Evolutionary conservation across 2,113 vertebrate genomes (phyloP).

Genomic region (Dunckerocampus dactyliophorus): DNA sequence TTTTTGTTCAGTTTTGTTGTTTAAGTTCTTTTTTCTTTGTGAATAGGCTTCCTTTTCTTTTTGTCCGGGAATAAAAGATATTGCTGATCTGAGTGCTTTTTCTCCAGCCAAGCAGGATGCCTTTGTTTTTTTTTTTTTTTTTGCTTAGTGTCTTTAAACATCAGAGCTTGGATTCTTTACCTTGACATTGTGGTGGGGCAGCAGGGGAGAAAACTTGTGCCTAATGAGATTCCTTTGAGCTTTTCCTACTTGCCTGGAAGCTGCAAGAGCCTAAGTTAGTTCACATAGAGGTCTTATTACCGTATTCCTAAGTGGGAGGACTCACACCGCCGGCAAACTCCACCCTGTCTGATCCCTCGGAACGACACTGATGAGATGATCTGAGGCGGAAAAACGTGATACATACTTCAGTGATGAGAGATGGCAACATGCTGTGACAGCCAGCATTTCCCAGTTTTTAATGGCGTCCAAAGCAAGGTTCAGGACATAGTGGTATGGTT

Average conservation of each 20-base stretch:
- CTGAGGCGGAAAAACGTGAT: slow-evolving; percentile 41
- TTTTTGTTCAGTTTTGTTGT: no score
- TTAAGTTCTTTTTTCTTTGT: background rate
- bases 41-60: background rate
- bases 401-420: slow-evolving; percentile 34
- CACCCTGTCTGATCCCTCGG: slow-evolving; percentile 67
- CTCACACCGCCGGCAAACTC: slow-evolving; percentile 69
- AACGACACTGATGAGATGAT: slow-evolving; percentile 56
- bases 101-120: slow-evolving; percentile 15
- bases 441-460: slow-evolving; percentile 35
- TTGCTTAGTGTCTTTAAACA: slow-evolving; percentile 49
- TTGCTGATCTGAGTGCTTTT: background rate
- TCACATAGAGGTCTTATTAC: slow-evolving; percentile 72
- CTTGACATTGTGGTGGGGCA: slow-evolving; percentile 48
- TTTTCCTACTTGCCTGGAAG: slow-evolving; percentile 42
- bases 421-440: slow-evolving; percentile 23
- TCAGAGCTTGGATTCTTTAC: slow-evolving; percentile 48
- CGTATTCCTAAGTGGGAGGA: slow-evolving; percentile 55
- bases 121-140: slow-evolving; percentile 34
- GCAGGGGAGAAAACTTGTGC: slow-evolving; percentile 50
- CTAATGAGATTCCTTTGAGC: slow-evolving; percentile 70
- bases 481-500: slow-evolving; percentile 21
- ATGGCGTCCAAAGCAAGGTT: slow-evolving; percentile 36
- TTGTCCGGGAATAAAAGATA: background rate
- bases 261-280: slow-evolving; percentile 50